phyloP scores from a whole-genome alignment of 2,797 vertebrate species.

The Bucorvus abyssinicus region DNA sequence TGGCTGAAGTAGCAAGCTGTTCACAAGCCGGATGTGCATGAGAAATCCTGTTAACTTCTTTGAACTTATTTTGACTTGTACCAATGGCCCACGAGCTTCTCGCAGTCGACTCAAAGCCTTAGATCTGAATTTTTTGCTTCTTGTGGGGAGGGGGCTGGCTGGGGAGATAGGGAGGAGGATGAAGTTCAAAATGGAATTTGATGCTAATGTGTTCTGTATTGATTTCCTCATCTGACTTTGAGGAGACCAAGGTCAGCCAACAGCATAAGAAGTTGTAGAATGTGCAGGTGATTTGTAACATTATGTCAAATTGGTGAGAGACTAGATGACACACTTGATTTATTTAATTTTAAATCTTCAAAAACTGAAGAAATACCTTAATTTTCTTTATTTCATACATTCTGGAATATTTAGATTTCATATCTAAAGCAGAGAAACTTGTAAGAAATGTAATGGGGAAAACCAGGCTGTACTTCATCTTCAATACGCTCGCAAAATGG shows the following conservation, averaged over 20 bases:
- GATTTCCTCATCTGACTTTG: neutral
- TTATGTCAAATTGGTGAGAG: neutral
- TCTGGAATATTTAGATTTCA: neutral
- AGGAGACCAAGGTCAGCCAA: neutral
- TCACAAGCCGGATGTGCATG: neutral
- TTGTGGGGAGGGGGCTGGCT: rapidly evolving
- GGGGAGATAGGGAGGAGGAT: neutral
- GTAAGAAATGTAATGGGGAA: neutral
- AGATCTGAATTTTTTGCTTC: neutral
- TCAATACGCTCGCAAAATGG: neutral
- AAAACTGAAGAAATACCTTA: neutral
- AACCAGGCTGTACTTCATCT: neutral
- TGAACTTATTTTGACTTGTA: neutral
- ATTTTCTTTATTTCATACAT: neutral
- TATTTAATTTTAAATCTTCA: neutral
- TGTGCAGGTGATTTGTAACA: neutral
- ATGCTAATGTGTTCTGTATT: neutral
- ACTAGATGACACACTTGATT: neutral
- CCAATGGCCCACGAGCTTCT: neutral
- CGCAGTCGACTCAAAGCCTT: neutral
- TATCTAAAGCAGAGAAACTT: neutral
- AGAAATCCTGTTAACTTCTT: neutral
- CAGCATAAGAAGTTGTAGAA: neutral
- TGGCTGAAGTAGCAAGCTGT: neutral
- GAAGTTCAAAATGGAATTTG: neutral